phyloP scores from a whole-genome alignment of 2,888 invertebrate genomes.

The Tetheella fluctuosa region DNA sequence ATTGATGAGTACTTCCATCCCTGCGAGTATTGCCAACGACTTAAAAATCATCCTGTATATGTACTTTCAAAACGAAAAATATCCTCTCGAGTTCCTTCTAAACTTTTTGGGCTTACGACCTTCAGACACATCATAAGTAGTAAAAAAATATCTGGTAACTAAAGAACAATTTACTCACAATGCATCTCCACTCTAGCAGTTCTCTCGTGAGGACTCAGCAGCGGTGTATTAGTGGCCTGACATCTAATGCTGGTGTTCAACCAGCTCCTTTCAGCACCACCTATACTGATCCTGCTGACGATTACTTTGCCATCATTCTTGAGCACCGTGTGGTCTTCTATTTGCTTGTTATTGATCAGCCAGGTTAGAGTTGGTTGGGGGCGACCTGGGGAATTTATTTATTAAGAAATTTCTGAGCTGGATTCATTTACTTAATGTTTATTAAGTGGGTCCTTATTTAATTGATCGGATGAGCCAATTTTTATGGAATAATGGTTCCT shows the following conservation, averaged over 20 bases:
- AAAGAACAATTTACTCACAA: slow-evolving; percentile 88
- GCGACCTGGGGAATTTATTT: slow-evolving; percentile 83
- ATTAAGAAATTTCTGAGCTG: no score
- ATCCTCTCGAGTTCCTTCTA: no score
- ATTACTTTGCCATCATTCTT: slow-evolving; percentile 88
- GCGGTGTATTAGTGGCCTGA: slow-evolving; percentile 92
- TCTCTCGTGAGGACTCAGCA: slow-evolving; percentile 91
- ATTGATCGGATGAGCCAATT: no score
- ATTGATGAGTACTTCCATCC: no score
- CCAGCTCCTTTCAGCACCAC: slow-evolving; percentile 89
- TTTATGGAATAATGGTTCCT: no score
- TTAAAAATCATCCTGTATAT: no score
- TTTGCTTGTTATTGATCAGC: slow-evolving; percentile 89
- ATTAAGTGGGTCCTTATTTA: no score
- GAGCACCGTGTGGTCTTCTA: slow-evolving; percentile 88
- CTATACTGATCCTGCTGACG: slow-evolving; percentile 90
- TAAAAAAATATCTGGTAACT: neutral
- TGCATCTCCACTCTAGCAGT: slow-evolving; percentile 92
- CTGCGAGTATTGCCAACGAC: no score
- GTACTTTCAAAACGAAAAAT: no score
- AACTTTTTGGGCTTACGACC: no score
- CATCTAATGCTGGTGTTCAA: slow-evolving; percentile 93
- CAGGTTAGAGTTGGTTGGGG: slow-evolving; percentile 91
- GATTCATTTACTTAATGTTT: no score
- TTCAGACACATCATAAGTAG: no score